Conservation (phyloP, 2,797 vertebrate species). For the Alectoris magna region DNA sequence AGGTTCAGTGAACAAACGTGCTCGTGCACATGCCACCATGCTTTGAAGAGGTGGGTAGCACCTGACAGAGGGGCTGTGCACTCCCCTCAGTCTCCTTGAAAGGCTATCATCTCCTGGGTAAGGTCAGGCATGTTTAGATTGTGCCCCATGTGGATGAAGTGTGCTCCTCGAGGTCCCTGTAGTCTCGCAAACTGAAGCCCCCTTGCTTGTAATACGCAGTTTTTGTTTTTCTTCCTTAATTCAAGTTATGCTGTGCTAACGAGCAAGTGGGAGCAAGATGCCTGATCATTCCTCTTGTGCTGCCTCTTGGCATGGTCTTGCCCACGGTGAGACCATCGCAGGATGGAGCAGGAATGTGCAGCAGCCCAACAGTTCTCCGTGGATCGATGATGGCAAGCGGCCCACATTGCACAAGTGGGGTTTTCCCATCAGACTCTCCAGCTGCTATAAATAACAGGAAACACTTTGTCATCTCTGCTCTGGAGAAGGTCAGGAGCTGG, state of each 20-base stretch:
- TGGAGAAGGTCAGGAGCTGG: conserved; percentile 36
- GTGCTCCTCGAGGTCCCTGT: not conserved
- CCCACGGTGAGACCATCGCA: not conserved
- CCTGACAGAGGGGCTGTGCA: not conserved
- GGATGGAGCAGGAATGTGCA: conserved; percentile 4
- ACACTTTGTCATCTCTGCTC: conserved; percentile 39
- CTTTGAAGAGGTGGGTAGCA: not conserved
- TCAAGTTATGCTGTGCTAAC: not conserved
- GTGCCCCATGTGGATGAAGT: fast-evolving
- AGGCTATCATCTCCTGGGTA: not conserved
- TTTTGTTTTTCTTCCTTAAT: not conserved
- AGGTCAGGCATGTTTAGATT: not conserved
- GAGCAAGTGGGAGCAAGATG: fast-evolving
- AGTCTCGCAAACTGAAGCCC: not conserved
- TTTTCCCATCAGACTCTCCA: conserved; percentile 71
- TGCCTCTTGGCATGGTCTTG: not conserved
- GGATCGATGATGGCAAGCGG: conserved; percentile 2
- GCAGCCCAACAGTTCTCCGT: not conserved
- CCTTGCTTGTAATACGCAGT: not conserved
- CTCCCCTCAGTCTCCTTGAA: not conserved
- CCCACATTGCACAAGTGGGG: conserved; percentile 59
- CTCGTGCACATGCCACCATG: fast-evolving
- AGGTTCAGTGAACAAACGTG: not conserved
- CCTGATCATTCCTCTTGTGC: fast-evolving
- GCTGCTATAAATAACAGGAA: conserved; percentile 74